Evolutionary conservation across 2,888 invertebrate species (phyloP), one percentile per base, ranked within the genome.

Genomic region (Pimpla rufipes): DNA sequence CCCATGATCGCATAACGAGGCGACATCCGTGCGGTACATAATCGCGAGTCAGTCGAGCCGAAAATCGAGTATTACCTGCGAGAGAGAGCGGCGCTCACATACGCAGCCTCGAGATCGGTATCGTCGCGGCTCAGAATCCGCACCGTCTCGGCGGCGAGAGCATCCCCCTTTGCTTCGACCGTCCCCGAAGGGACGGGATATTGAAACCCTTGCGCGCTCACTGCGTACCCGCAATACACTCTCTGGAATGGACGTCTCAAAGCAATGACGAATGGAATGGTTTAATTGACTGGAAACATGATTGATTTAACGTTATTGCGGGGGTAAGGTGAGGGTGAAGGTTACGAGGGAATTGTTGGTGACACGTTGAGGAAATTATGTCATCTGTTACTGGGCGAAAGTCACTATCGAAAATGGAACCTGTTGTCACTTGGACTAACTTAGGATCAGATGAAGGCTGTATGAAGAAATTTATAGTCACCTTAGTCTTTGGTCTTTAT

Each of bases 41-140:
- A 84, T 79, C 81, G 84, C 57, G 81, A 79, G 52, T 78, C 71
- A 75, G 78, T 79, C 84, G 76, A 74, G 70, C 79, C 47, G 70
- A 81, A 84, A 84, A 81, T 84, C 79, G 79, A 78, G 78, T 71
- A 84, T 84, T 81, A 81, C 81, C 77, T 68, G 77, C 57, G 64
- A 45, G 29, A 2, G 77, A 66, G 55, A 52, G n/a, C n/a, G n/a
- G n/a, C 45, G 55, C 68, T 64, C 64, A 47, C 42, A 29, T 70
- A 59, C 47, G 6, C 50, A 18, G 18, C 18, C 37, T 16, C 16
- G 8, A n/a, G n/a, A 5, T 8, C n/a, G 5, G 16, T 0, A 37
- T 37, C 37, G 37, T 62, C 37, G n/a, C n/a, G 10, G 18, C 40
- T 10, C 37, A 37, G 62, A 16, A n/a, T 40, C 62, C 55, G 35